A percentile compares a stretch with the other conserved stretches of the same genome.
These are phyloP conservation scores for Columba guinea DNA, from an alignment of 2,797 vertebrate species.

Conservation along the genomic window DNA sequence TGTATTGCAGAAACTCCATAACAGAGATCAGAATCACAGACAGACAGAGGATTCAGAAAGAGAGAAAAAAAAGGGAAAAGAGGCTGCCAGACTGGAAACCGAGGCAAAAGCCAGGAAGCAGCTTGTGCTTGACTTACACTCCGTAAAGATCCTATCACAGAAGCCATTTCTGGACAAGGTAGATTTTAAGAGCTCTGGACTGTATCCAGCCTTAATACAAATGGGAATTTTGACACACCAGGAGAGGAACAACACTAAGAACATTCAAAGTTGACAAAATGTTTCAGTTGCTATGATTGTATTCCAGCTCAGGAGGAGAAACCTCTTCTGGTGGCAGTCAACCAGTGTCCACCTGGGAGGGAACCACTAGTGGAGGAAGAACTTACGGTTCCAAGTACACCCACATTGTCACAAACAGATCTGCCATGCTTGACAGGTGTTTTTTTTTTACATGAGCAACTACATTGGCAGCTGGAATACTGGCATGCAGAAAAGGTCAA, in stretches of 20 bases:
- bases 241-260: neutral
- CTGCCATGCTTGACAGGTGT: neutral
- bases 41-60: neutral
- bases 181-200: neutral
- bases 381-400: neutral
- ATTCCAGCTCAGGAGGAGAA: neutral
- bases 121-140: neutral
- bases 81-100: neutral
- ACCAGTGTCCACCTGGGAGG: neutral
- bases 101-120: neutral
- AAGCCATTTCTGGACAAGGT: neutral
- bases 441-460: neutral
- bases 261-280: neutral
- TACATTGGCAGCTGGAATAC: neutral
- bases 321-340: neutral
- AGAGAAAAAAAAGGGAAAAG: neutral
- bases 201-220: neutral
- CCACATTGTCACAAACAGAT: neutral
- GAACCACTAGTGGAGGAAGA: neutral
- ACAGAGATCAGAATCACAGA: neutral
- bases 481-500: neutral
- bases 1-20: neutral
- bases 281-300: neutral
- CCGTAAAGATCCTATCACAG: neutral
- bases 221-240: neutral